Evolutionary conservation across 2,888 invertebrate genomes (phyloP).

Genomic region (Tachina lurida): DNA sequence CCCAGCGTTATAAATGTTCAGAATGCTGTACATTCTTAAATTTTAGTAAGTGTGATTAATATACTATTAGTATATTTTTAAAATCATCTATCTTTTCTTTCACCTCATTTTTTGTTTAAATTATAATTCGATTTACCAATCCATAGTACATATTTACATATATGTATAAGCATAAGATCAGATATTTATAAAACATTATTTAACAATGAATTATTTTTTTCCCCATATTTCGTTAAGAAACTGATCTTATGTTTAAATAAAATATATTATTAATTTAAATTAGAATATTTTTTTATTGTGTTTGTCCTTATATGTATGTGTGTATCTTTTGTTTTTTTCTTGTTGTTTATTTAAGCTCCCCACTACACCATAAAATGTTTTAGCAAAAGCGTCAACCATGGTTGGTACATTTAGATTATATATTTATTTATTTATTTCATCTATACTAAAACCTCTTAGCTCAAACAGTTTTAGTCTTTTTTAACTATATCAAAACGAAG

Average conservation of each 20-base stretch:
- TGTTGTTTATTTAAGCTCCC: slow-evolving; percentile 72
- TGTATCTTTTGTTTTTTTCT: slow-evolving; percentile 59
- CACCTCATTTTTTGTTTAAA: too few species aligned
- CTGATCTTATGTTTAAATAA: too few species aligned
- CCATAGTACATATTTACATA: too few species aligned
- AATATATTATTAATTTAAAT: too few species aligned
- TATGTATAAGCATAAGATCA: too few species aligned
- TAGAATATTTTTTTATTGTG: slow-evolving; percentile 7
- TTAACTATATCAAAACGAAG: not conserved
- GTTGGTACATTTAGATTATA: slow-evolving; percentile 61
- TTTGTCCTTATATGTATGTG: slow-evolving; percentile 50
- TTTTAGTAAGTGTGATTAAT: slow-evolving; percentile 86
- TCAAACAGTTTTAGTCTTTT: too few species aligned
- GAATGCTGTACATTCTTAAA: slow-evolving; percentile 90
- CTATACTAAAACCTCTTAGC: too few species aligned
- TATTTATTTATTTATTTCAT: not conserved
- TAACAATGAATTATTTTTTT: too few species aligned
- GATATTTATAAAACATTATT: too few species aligned
- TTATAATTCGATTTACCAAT: too few species aligned
- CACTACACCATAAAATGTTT: slow-evolving; percentile 71
- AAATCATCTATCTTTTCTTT: not conserved
- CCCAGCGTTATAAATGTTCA: slow-evolving; percentile 93
- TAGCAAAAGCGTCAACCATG: slow-evolving; percentile 72
- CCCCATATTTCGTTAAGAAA: too few species aligned
- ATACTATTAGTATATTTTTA: not conserved